These are phyloP conservation scores for Channa striata DNA, from an alignment of 2,797 vertebrate species.

Conservation along the genomic window DNA sequence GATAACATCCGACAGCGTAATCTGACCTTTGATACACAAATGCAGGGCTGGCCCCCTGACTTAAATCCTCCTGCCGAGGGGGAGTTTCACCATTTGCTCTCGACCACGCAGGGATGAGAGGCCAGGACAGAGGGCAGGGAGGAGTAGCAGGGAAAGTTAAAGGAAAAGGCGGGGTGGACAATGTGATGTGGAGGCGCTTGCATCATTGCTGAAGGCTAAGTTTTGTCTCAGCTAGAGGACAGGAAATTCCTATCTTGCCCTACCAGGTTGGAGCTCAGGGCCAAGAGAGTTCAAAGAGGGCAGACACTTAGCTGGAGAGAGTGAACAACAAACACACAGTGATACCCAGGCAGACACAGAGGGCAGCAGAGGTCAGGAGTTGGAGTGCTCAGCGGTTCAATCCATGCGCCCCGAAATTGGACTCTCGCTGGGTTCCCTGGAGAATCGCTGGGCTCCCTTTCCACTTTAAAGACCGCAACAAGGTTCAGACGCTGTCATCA, in stretches of 20 bases:
- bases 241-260: constrained; percentile 76
- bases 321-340: constrained; percentile 45
- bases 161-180: constrained; percentile 21
- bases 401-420: constrained; percentile 58
- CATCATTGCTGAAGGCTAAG: constrained; percentile 43
- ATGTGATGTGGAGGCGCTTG: constrained; percentile 47
- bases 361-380: constrained; percentile 62
- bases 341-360: constrained; percentile 46
- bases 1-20: constrained; percentile 85
- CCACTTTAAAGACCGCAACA: constrained; percentile 62
- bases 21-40: constrained; percentile 86
- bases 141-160: constrained; percentile 51
- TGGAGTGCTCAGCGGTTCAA: constrained; percentile 50
- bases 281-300: constrained; percentile 63
- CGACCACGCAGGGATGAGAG: constrained; percentile 39
- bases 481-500: constrained; percentile 54
- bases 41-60: constrained; percentile 60
- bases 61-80: constrained; percentile 68
- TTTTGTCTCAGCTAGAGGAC: constrained; percentile 54
- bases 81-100: constrained; percentile 45
- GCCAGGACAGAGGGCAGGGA: constrained; percentile 39
- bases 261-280: constrained; percentile 61
- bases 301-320: constrained; percentile 53
- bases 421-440: no score
- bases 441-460: constrained; percentile 45